phyloP scores from a whole-genome alignment of 2,113 vertebrate species.

The Cyphomyrus plagiostoma region DNA sequence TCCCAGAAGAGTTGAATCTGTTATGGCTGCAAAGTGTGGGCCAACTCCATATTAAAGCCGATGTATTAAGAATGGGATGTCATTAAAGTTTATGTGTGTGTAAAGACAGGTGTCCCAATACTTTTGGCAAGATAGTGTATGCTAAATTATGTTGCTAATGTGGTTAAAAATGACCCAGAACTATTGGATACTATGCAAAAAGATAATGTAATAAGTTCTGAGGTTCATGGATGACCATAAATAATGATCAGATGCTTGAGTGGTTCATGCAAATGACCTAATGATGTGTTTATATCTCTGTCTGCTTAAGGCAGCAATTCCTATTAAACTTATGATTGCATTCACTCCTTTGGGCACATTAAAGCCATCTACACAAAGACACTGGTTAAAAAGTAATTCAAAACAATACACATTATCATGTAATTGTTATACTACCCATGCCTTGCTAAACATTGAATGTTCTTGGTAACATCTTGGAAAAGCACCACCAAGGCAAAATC shows the following conservation, averaged over 20 bases:
- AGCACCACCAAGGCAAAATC: background rate
- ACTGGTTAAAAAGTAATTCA: background rate
- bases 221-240: background rate
- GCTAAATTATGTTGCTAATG: no score
- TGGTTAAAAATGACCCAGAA: background rate
- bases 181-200: background rate
- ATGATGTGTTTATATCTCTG: background rate
- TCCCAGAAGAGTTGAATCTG: no score
- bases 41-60: no score
- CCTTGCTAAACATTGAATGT: no score
- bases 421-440: no score
- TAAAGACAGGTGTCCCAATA: no score
- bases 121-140: no score
- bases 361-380: slow-evolving; percentile 55
- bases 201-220: background rate
- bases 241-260: background rate
- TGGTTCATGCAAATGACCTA: background rate
- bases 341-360: slow-evolving; percentile 55
- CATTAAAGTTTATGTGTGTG: no score
- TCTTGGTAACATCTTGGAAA: background rate
- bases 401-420: background rate
- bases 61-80: no score
- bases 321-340: slow-evolving; percentile 38
- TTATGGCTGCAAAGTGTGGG: no score
- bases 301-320: no score